phyloP scores from a whole-genome alignment of 2,888 invertebrate genomes.

The Folsomia candida region DNA sequence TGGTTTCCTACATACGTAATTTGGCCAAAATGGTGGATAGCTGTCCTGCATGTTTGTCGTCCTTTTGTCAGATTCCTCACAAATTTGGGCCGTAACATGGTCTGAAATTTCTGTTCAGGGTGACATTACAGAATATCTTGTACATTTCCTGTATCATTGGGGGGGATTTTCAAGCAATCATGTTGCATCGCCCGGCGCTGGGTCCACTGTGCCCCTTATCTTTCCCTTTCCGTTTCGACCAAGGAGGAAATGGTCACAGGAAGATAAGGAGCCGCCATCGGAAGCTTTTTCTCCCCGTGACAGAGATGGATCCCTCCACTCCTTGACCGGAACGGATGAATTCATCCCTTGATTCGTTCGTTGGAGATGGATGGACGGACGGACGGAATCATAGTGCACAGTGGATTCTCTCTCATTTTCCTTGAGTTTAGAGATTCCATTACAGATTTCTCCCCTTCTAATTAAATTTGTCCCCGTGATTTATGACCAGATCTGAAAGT shows the following conservation, averaged over 20 bases:
- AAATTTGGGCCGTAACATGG: no score
- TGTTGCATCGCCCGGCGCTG: neutral
- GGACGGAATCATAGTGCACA: conserved; percentile 41
- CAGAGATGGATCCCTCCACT: neutral
- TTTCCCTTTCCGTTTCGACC: neutral
- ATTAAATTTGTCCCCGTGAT: conserved; percentile 51
- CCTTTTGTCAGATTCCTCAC: no score
- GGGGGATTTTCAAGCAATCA: no score
- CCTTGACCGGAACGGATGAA: conserved; percentile 5
- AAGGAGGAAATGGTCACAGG: neutral
- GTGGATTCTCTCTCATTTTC: conserved; percentile 64
- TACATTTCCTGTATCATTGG: no score
- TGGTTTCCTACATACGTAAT: neutral
- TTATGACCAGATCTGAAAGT: conserved; percentile 41
- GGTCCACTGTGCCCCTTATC: neutral
- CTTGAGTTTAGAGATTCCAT: conserved; percentile 60
- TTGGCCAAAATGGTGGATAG: neutral
- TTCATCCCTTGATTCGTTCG: neutral
- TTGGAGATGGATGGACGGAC: conserved; percentile 17
- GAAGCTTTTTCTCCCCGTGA: neutral
- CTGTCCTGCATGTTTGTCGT: no score
- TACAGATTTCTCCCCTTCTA: conserved; percentile 52
- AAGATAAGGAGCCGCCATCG: neutral
- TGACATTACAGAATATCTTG: no score
- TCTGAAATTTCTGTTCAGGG: no score